Conservation (phyloP, 2,797 vertebrate genomes). For the Rhynchotus rufescens region DNA sequence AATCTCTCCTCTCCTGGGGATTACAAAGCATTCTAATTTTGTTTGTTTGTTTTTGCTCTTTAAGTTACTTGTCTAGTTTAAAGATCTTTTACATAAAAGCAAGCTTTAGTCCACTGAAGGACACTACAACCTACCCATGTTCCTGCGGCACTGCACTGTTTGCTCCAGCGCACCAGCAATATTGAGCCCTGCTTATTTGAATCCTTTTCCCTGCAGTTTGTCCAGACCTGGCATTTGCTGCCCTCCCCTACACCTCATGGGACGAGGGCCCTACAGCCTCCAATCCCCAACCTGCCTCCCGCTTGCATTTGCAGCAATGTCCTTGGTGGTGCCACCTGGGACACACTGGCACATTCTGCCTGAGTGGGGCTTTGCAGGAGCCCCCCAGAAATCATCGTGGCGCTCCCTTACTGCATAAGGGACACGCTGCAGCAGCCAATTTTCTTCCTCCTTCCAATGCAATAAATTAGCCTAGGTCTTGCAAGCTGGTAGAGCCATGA, state of each 20-base stretch:
- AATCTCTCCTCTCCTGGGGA: background rate
- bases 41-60: background rate
- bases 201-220: constrained; percentile 11
- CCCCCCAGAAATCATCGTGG: background rate
- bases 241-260: background rate
- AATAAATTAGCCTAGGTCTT: background rate
- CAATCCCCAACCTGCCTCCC: constrained; percentile 68
- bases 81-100: constrained; percentile 20
- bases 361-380: background rate
- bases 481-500: background rate
- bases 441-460: background rate
- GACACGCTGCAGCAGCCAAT: background rate
- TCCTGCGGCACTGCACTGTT: background rate
- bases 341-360: constrained; percentile 49
- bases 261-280: constrained; percentile 48
- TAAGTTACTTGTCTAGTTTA: constrained; percentile 25
- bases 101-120: constrained; percentile 39
- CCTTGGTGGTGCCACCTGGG: constrained; percentile 74
- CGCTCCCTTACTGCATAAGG: background rate
- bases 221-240: background rate
- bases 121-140: background rate
- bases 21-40: background rate
- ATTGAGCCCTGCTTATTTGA: background rate
- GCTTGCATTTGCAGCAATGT: constrained; percentile 69
- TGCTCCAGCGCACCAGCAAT: background rate